These are phyloP conservation scores for Tricholauxania praeusta DNA, from an alignment of 2,888 invertebrate genomes.

Conservation along the genomic window DNA sequence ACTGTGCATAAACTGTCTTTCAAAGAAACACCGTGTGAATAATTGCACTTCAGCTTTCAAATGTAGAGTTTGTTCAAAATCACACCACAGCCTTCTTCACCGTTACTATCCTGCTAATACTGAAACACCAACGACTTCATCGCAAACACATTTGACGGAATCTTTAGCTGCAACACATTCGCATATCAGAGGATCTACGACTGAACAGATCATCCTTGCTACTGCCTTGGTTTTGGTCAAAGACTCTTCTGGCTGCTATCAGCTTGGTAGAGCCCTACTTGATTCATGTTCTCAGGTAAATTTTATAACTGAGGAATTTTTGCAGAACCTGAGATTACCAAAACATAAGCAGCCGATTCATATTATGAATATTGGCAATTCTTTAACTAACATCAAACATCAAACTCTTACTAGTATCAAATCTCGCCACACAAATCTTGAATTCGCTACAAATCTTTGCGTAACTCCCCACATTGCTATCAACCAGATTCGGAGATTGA, in stretches of 20 bases:
- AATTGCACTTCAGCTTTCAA: constrained; percentile 18
- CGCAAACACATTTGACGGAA: no score
- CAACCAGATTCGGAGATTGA: constrained; percentile 45
- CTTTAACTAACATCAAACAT: constrained; percentile 30
- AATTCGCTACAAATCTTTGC: constrained; percentile 35
- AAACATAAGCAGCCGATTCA: constrained; percentile 20
- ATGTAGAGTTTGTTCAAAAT: constrained; percentile 23
- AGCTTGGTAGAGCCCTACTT: no score
- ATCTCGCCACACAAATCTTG: constrained; percentile 37
- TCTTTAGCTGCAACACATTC: no score
- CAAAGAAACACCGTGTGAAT: constrained; percentile 18
- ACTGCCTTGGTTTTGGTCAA: no score
- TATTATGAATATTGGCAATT: constrained; percentile 40
- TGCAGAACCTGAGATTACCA: neutral
- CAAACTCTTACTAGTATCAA: constrained; percentile 40
- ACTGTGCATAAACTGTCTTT: constrained; percentile 16
- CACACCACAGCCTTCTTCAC: no score
- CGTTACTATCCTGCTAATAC: no score
- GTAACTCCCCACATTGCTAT: constrained; percentile 25
- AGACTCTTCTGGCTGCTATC: no score
- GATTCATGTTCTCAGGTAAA: no score
- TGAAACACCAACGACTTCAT: no score
- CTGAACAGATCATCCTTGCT: no score
- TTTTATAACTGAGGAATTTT: no score
- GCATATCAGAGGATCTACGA: no score